These are phyloP conservation scores for Molanna angustata DNA, from an alignment of 2,888 invertebrate species.

Conservation along the genomic window DNA sequence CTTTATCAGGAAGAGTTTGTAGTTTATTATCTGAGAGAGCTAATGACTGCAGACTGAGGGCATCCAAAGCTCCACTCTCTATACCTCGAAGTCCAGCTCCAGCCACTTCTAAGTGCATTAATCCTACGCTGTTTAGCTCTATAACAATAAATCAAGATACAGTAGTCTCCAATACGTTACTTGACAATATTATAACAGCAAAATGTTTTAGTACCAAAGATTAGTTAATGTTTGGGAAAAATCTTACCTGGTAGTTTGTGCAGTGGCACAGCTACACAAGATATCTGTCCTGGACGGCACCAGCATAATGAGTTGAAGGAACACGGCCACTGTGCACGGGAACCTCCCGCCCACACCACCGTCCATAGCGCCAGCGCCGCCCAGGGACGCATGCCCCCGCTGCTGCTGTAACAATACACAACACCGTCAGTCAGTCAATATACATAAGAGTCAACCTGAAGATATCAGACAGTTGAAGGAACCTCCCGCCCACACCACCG, in stretches of 20 bases:
- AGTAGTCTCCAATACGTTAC: too few relatives aligned
- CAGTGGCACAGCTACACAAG: slow-evolving; percentile 67
- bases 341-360: slow-evolving; percentile 52
- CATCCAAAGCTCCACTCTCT: slow-evolving; percentile 77
- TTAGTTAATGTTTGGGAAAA: too few relatives aligned
- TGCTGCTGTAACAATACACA: slow-evolving; percentile 17
- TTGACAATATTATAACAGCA: too few relatives aligned
- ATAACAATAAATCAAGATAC: slow-evolving; percentile 34
- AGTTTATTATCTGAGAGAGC: slow-evolving; percentile 81
- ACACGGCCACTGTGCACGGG: slow-evolving; percentile 64
- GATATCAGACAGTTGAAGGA: too few relatives aligned
- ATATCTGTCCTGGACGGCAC: slow-evolving; percentile 66
- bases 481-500: slow-evolving; percentile 52
- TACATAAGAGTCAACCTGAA: too few relatives aligned
- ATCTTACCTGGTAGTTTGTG: slow-evolving; percentile 66
- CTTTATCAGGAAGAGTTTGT: slow-evolving; percentile 73
- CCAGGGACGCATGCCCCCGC: slow-evolving; percentile 31
- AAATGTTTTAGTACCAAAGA: too few relatives aligned
- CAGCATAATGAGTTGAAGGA: slow-evolving; percentile 69
- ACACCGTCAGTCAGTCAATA: too few relatives aligned
- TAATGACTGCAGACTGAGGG: slow-evolving; percentile 73
- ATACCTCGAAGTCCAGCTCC: slow-evolving; percentile 77
- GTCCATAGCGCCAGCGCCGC: slow-evolving; percentile 36
- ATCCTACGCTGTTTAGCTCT: slow-evolving; percentile 52
- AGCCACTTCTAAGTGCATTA: slow-evolving; percentile 80